Percentiles rank a stretch among this genome's conserved stretches.
Evolutionary conservation across 2,113 vertebrate genomes (phyloP).

Genomic region (Sprattus sprattus): DNA sequence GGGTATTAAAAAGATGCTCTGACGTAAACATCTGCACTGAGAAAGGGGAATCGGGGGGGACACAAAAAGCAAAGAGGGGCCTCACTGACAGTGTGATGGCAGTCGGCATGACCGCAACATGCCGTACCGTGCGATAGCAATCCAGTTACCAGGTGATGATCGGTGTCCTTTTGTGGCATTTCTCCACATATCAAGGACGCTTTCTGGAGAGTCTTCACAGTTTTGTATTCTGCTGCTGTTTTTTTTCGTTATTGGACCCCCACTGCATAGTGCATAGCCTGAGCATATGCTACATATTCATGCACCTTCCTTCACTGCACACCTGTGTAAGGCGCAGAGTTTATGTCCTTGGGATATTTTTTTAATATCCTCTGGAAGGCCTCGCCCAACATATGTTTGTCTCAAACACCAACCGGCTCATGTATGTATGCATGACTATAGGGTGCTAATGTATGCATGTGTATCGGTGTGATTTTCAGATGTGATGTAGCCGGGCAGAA

Average conservation of each 20-base stretch:
- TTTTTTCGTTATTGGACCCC: neutral
- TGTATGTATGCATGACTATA: conserved; percentile 11
- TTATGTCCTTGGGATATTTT: neutral
- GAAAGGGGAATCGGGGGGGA: neutral
- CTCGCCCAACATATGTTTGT: neutral
- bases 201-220: neutral
- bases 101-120: neutral
- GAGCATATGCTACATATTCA: neutral
- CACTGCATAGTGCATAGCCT: neutral
- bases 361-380: neutral
- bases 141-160: neutral
- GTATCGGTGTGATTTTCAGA: neutral
- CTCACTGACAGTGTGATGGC: neutral
- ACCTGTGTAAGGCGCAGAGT: neutral
- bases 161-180: neutral
- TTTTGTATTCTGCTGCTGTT: too few species aligned
- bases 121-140: neutral
- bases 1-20: neutral
- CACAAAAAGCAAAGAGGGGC: neutral
- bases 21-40: neutral
- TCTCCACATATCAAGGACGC: neutral
- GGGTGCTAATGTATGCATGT: neutral
- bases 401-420: neutral
- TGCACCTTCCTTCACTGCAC: neutral
- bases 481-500: neutral